These are phyloP conservation scores for Neoseiulus cucumeris DNA, from an alignment of 1,140 invertebrate species.

Conservation along the genomic window DNA sequence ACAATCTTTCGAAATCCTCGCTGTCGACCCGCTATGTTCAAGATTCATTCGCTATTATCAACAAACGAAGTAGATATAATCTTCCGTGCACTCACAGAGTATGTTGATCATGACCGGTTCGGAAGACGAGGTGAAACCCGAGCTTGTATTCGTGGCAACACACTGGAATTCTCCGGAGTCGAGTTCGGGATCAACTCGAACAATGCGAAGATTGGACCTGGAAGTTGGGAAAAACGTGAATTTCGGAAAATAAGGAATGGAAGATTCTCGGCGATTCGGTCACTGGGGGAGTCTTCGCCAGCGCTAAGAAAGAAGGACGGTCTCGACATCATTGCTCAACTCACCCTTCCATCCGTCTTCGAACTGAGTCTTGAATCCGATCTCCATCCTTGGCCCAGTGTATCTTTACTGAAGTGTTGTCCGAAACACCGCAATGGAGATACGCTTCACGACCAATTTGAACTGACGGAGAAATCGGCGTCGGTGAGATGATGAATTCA, in stretches of 20 bases:
- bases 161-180: not conserved
- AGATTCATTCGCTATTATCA: too few species aligned
- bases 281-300: not conserved
- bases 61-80: not conserved
- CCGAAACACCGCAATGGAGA: not conserved
- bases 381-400: not conserved
- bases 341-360: slow-evolving; percentile 6
- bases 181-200: not conserved
- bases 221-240: not conserved
- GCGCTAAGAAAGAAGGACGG: not conserved
- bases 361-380: not conserved
- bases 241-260: too few species aligned
- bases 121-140: not conserved
- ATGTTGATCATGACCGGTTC: not conserved
- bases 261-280: too few species aligned
- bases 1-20: too few species aligned
- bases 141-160: not conserved
- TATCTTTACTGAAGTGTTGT: not conserved
- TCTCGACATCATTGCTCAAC: not conserved
- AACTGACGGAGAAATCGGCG: not conserved
- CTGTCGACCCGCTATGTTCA: too few species aligned
- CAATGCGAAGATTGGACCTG: not conserved
- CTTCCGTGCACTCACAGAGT: not conserved
- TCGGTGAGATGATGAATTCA: not conserved
- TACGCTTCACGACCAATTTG: not conserved